Conservation (phyloP, 2,888 invertebrate species). For the Brachynemurus nebulosus region DNA sequence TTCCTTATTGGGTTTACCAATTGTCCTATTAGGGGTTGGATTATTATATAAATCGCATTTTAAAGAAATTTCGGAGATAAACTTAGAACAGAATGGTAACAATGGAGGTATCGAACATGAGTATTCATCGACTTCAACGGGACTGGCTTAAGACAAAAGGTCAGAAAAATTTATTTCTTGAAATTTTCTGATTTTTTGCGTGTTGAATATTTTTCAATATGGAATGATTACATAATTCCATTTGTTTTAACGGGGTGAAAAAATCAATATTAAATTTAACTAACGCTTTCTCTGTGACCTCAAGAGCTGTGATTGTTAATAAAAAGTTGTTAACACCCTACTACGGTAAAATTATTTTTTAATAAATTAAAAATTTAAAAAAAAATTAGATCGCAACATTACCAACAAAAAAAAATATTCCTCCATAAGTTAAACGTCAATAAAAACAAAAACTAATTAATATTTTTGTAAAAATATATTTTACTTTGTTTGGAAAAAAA, state of each 20-base stretch:
- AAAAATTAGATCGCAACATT: too few species aligned
- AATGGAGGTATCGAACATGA: conserved; percentile 5
- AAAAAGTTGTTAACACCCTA: too few species aligned
- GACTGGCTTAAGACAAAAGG: conserved; percentile 7
- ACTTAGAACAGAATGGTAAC: neutral
- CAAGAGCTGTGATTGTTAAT: conserved; percentile 6
- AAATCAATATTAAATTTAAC: neutral
- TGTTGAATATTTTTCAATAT: neutral
- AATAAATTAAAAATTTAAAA: too few species aligned
- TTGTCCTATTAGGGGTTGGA: conserved; percentile 38
- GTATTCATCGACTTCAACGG: conserved; percentile 8
- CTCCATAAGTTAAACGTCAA: too few species aligned
- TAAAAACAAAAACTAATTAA: too few species aligned
- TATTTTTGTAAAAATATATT: too few species aligned
- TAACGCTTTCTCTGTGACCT: neutral
- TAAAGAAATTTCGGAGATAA: conserved; percentile 26
- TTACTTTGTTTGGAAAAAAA: too few species aligned
- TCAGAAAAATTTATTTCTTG: too few species aligned
- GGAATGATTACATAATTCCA: neutral
- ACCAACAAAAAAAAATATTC: too few species aligned
- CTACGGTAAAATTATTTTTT: too few species aligned
- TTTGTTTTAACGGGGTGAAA: neutral
- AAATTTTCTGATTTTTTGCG: too few species aligned
- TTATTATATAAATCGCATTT: conserved; percentile 39
- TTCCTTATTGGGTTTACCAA: conserved; percentile 41